Conservation (phyloP, 2,888 invertebrate genomes). For the Lucinisca nassula region DNA sequence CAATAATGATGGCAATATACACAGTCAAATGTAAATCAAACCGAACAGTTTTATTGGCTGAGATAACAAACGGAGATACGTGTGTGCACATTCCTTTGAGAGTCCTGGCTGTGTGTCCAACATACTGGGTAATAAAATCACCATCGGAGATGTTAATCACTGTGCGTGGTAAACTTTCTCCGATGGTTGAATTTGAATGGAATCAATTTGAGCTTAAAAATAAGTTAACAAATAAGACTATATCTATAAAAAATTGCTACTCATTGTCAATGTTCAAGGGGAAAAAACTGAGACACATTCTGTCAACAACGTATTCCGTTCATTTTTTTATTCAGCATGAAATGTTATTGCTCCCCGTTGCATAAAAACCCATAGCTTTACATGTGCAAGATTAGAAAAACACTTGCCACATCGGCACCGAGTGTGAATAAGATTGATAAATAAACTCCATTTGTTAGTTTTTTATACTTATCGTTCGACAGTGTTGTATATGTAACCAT, state of each 20-base stretch:
- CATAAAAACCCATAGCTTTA: background rate
- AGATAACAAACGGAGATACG: conserved; percentile 1
- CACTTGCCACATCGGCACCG: no score
- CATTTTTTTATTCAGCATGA: conserved; percentile 34
- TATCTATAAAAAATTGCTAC: background rate
- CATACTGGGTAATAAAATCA: conserved; percentile 5
- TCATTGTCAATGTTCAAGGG: background rate
- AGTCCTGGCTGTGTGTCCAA: background rate
- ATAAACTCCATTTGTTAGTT: no score
- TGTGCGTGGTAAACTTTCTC: background rate
- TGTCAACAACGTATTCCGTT: conserved; percentile 17
- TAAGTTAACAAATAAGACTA: conserved; percentile 12
- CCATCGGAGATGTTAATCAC: background rate
- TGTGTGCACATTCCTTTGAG: background rate
- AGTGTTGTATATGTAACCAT: no score
- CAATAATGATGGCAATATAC: background rate
- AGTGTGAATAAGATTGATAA: no score
- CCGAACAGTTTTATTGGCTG: background rate
- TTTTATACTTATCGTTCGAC: no score
- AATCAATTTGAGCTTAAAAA: conserved; percentile 20
- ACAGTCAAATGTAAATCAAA: background rate
- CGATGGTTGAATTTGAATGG: conserved; percentile 17
- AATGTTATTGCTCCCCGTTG: conserved; percentile 3
- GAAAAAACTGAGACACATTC: background rate
- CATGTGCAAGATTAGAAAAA: background rate